These are phyloP conservation scores for Amorpha juglandis DNA, from an alignment of 2,888 invertebrate species.

Conservation along the genomic window DNA sequence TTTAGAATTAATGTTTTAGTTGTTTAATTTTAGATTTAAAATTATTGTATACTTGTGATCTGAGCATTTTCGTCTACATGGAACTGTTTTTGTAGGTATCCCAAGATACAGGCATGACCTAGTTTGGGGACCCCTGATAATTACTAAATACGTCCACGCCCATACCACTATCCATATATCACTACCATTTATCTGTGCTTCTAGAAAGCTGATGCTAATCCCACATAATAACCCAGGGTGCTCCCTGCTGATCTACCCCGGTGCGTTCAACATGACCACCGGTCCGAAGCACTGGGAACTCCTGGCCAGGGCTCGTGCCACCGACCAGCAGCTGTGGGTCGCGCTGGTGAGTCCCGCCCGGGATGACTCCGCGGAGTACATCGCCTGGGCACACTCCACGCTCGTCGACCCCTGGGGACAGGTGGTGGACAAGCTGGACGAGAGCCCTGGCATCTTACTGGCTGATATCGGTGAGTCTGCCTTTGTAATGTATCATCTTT, in stretches of 20 bases:
- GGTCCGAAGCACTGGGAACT: conserved; percentile 97
- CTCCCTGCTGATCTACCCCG: conserved; percentile 94
- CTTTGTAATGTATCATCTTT: too few species aligned
- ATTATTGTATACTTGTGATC: too few species aligned
- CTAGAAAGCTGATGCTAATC: too few species aligned
- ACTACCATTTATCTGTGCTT: too few species aligned
- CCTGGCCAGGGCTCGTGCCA: conserved; percentile 90
- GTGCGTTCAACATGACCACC: conserved; percentile 98
- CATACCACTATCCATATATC: too few species aligned
- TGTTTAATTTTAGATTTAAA: too few species aligned
- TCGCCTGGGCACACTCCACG: conserved; percentile 95
- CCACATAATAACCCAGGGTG: conserved; percentile 89
- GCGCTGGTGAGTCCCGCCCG: conserved; percentile 93
- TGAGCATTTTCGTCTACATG: too few species aligned
- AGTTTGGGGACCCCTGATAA: too few species aligned
- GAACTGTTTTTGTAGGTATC: too few species aligned
- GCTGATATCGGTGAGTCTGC: conserved; percentile 88
- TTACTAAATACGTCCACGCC: too few species aligned
- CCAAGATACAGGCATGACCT: too few species aligned
- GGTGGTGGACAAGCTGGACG: conserved; percentile 88
- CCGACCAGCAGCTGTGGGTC: conserved; percentile 95
- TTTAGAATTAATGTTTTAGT: too few species aligned
- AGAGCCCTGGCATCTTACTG: conserved; percentile 88
- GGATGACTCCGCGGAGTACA: conserved; percentile 88
- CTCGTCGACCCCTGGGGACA: conserved; percentile 93